Base-by-base conservation (phyloP, 2,113 vertebrate genomes). In the Mirza zaza region DNA sequence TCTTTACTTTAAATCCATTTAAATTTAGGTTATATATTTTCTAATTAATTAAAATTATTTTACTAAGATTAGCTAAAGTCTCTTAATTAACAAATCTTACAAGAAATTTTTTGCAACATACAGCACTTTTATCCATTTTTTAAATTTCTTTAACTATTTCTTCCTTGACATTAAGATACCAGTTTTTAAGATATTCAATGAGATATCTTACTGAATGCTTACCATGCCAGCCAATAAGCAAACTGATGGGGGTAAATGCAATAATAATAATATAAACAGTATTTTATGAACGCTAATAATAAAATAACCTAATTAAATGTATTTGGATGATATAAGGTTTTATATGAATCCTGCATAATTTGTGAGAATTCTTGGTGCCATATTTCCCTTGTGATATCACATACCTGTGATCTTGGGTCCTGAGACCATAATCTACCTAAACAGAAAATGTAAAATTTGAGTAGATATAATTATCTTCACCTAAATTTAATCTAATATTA, bases 221-320 rank as follows among this genome's bases (percentile, higher is more conserved):
- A 21, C 6, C 20, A 20, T 70, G 6, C 1, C 20, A 52, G 8
- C 0, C 21, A 57, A 21, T 3, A 80, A 36, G 65, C 0, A 52
- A 52, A 42, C 6, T 32, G 8, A 50, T 71, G 39, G 32, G 14
- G 20, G 48, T 2, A 90, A 9, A 4, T 94, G 9, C 8, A 90
- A n/a, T n/a, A 70, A 42, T 17, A 82, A 63, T 36, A 45, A 6
- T 48, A 83, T 17, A 36, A 34, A 76, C 13, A 70, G 5, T 79
- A 6, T 73, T 8, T 11, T 32, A 15, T 76, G 15, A 17, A 39
- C 57, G 4, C 0, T 91, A n/a, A 52, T 76, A 32, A 36, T 65
- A n/a, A 77, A 73, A 3, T 59, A 86, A 71, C 29, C 45, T 27
- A 59, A 76, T 1, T 36, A 4, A 15, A 1, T 36, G 15, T 42